Conservation (phyloP, 2,888 invertebrate genomes). For the Eudemis profundana region DNA sequence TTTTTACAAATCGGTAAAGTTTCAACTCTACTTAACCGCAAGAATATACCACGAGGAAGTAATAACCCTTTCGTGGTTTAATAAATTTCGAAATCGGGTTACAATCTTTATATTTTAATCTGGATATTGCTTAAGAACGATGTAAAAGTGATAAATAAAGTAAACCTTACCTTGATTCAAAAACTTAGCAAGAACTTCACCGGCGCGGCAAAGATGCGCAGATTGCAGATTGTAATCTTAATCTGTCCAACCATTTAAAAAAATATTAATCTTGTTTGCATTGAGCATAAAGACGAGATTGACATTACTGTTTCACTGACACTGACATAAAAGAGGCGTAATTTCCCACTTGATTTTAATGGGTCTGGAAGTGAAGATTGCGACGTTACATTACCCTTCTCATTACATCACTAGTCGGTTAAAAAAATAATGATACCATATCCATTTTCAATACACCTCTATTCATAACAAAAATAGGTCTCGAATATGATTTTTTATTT, state of each 20-base stretch:
- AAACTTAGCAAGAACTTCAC: neutral
- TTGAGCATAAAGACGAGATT: neutral
- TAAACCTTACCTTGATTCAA: slow-evolving; percentile 2
- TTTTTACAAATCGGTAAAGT: neutral
- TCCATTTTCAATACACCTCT: neutral
- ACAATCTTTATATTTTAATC: neutral
- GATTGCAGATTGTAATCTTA: neutral
- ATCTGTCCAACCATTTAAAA: neutral
- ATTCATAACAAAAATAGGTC: no score
- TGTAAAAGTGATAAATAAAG: neutral
- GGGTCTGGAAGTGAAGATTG: no score
- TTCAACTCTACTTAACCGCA: slow-evolving; percentile 22
- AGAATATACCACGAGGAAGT: slow-evolving; percentile 26
- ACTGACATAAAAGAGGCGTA: slow-evolving; percentile 22
- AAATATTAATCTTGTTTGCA: neutral
- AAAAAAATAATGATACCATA: neutral
- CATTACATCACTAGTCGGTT: neutral
- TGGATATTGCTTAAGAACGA: neutral
- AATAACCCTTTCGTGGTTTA: slow-evolving; percentile 26
- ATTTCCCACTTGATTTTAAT: slow-evolving; percentile 18
- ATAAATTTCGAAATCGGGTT: neutral
- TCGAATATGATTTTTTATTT: no score
- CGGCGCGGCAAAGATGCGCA: neutral
- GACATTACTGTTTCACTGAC: no score
- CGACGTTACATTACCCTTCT: no score